These are phyloP conservation scores for Chloroclysta siterata DNA, from an alignment of 2,888 invertebrate species.

Conservation along the genomic window DNA sequence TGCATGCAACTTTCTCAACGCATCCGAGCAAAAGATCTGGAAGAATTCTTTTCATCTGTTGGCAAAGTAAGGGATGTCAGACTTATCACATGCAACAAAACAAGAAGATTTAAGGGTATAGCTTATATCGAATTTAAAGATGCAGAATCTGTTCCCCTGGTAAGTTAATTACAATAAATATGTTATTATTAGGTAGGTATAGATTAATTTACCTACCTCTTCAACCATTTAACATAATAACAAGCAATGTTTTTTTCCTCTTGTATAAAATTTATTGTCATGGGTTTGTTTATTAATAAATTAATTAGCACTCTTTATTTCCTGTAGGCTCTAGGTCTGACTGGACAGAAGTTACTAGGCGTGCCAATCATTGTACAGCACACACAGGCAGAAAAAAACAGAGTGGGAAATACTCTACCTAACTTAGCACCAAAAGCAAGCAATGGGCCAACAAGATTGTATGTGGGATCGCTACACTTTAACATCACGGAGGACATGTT, in stretches of 20 bases:
- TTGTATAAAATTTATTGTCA: no score
- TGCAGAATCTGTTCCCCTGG: constrained; percentile 97
- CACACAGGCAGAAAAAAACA: constrained; percentile 97
- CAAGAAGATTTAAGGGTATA: constrained; percentile 98
- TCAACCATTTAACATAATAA: neutral
- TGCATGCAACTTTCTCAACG: constrained; percentile 99
- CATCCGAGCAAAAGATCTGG: constrained; percentile 96
- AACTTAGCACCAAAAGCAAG: constrained; percentile 94
- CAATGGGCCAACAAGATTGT: constrained; percentile 97
- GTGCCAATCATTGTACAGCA: constrained; percentile 99
- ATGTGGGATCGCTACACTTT: constrained; percentile 98
- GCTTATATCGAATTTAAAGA: constrained; percentile 99
- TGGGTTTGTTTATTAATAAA: neutral
- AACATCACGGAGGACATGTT: constrained; percentile 99
- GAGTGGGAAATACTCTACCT: constrained; percentile 94
- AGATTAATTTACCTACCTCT: neutral
- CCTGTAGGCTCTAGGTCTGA: constrained; percentile 95
- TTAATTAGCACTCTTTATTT: constrained; percentile 15
- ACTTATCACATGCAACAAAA: constrained; percentile 99
- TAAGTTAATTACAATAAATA: constrained; percentile 70
- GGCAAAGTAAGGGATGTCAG: constrained; percentile 99
- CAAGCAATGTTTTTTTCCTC: neutral
- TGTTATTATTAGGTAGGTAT: neutral
- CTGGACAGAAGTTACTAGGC: constrained; percentile 97
- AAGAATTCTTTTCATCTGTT: constrained; percentile 99